Evolutionary conservation across 92 coral and sea anemone genomes (phyloP).

Genomic region (Diadumene lineata): DNA sequence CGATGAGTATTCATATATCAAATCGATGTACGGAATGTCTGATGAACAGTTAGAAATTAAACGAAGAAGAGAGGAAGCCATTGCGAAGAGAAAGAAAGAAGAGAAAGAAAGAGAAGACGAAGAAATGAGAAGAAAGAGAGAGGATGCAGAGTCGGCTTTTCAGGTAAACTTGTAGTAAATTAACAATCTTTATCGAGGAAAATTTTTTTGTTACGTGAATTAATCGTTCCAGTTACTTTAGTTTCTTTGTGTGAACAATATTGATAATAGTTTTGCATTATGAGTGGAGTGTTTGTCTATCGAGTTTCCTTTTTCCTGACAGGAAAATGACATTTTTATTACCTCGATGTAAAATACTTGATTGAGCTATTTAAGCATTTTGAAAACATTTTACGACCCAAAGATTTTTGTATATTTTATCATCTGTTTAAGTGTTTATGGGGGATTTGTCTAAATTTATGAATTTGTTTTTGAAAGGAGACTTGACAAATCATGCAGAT

Average conservation of each 20-base stretch:
- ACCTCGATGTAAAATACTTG: background rate
- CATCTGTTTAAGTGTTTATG: too few relatives aligned
- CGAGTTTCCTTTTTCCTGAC: background rate
- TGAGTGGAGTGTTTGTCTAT: background rate
- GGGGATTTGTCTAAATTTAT: too few relatives aligned
- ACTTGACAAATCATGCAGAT: too few relatives aligned
- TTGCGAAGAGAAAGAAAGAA: slow-evolving; percentile 83
- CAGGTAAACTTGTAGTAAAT: slow-evolving; percentile 59
- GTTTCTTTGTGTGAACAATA: background rate
- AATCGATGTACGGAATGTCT: slow-evolving; percentile 84
- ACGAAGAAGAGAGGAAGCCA: slow-evolving; percentile 84
- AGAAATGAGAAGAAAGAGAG: slow-evolving; percentile 78
- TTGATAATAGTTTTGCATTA: background rate
- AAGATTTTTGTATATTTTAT: background rate
- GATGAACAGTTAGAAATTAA: slow-evolving; percentile 91
- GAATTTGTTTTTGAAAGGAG: too few relatives aligned
- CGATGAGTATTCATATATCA: slow-evolving; percentile 79
- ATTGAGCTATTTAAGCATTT: background rate
- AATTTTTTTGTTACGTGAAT: too few relatives aligned
- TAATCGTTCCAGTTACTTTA: too few relatives aligned
- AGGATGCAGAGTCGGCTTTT: slow-evolving; percentile 95
- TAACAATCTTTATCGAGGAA: too few relatives aligned
- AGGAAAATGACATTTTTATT: background rate
- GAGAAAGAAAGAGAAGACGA: slow-evolving; percentile 83
- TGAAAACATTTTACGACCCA: too few relatives aligned